These are phyloP conservation scores for Phthorimaea operculella DNA, from an alignment of 1,140 invertebrate species.

Conservation along the genomic window DNA sequence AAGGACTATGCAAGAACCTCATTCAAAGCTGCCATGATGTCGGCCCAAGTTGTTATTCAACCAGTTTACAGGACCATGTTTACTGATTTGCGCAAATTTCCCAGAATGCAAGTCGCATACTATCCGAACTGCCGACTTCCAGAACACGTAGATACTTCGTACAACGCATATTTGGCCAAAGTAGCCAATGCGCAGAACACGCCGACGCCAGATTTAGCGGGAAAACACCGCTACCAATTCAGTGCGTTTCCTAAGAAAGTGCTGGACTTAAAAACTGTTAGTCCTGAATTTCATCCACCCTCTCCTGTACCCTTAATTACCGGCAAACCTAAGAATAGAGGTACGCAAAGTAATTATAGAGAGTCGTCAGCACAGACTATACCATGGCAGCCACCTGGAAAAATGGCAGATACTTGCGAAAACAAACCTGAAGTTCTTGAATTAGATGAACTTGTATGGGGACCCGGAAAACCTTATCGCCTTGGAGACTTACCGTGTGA, in stretches of 20 bases:
- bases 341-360: constrained; percentile 75
- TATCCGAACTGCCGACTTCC: constrained; percentile 56
- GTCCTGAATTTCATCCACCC: constrained; percentile 33
- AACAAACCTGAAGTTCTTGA: constrained; percentile 71
- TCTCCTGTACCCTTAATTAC: constrained; percentile 14
- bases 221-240: constrained; percentile 39
- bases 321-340: constrained; percentile 46
- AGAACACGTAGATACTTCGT: constrained; percentile 44
- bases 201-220: constrained; percentile 23
- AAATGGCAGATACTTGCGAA: constrained; percentile 54
- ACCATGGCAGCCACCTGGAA: constrained; percentile 78
- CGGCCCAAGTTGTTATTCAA: constrained; percentile 57
- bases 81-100: background rate
- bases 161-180: constrained; percentile 33
- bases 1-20: constrained; percentile 66
- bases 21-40: constrained; percentile 62
- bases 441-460: constrained; percentile 72
- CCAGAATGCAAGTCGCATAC: constrained; percentile 28
- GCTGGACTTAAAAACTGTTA: constrained; percentile 23
- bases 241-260: constrained; percentile 26
- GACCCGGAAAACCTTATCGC: constrained; percentile 43
- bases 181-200: constrained; percentile 9
- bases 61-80: background rate
- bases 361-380: constrained; percentile 82
- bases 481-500: constrained; percentile 47